phyloP scores from a whole-genome alignment of 2,888 invertebrate genomes.

The Alcis repandata region DNA sequence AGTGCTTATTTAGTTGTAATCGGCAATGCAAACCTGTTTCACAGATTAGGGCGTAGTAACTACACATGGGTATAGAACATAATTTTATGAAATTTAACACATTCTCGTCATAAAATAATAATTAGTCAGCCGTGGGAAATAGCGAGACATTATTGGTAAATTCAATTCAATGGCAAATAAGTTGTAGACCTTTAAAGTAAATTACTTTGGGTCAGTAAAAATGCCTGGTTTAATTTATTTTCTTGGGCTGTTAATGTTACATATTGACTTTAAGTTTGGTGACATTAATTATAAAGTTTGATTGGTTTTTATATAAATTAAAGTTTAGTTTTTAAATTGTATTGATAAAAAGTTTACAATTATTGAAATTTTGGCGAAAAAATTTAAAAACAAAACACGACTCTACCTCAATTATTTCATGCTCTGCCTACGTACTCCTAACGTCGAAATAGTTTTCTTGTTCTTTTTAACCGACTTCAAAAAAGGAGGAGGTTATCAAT shows the following conservation, averaged over 20 bases:
- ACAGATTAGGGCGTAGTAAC: conserved; percentile 17
- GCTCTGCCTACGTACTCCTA: too few relatives aligned
- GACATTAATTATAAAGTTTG: neutral
- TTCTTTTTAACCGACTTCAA: too few relatives aligned
- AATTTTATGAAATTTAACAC: conserved; percentile 19
- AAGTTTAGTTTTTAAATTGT: too few relatives aligned
- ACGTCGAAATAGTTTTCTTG: too few relatives aligned
- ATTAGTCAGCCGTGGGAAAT: conserved; percentile 29
- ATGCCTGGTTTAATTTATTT: conserved; percentile 8
- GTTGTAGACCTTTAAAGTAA: conserved; percentile 33
- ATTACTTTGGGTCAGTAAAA: conserved; percentile 8
- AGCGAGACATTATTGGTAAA: conserved; percentile 22
- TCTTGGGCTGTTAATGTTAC: neutral
- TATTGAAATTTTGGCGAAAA: too few relatives aligned
- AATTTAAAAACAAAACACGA: too few relatives aligned
- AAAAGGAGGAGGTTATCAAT: too few relatives aligned
- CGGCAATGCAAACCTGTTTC: conserved; percentile 26
- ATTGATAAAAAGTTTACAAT: too few relatives aligned
- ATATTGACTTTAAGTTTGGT: neutral
- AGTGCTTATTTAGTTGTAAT: conserved; percentile 21
- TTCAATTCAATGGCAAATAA: conserved; percentile 31
- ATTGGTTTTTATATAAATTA: neutral
- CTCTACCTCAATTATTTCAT: too few relatives aligned
- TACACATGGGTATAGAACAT: conserved; percentile 15
- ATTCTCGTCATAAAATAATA: conserved; percentile 32